A percentile compares a stretch with the other conserved stretches of the same genome.
Conservation (phyloP, 2,797 vertebrate species). For the Pagetopsis macropterus region DNA sequence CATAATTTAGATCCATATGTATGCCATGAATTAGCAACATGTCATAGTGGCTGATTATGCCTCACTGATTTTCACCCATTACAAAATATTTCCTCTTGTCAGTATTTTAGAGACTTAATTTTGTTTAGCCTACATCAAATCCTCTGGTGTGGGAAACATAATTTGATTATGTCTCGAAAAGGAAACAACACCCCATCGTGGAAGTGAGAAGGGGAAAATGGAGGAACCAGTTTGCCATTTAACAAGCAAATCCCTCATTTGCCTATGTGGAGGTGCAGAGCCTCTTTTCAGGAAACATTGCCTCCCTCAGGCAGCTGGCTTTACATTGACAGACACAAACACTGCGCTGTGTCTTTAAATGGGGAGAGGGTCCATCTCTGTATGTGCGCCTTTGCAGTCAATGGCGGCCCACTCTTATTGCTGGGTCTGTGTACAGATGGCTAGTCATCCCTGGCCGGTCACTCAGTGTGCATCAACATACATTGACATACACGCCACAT, state of each 20-base stretch:
- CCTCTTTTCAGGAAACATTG: constrained; percentile 47
- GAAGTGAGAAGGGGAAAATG: not conserved
- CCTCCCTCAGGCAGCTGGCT: constrained; percentile 35
- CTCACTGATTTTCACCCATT: not conserved
- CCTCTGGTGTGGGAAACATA: not conserved
- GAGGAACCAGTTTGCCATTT: constrained; percentile 33
- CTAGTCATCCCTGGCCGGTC: constrained; percentile 44
- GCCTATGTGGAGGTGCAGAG: constrained; percentile 7
- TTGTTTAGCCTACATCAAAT: not conserved
- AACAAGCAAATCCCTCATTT: constrained; percentile 17
- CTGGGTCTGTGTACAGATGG: constrained; percentile 49
- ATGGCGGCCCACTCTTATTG: constrained; percentile 77
- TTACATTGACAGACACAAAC: constrained; percentile 58
- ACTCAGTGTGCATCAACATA: constrained; percentile 27
- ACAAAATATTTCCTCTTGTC: not conserved
- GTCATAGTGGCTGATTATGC: not conserved
- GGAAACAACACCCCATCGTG: constrained; percentile 7
- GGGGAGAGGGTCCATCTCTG: constrained; percentile 67
- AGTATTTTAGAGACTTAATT: not conserved
- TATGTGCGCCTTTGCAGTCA: constrained; percentile 76
- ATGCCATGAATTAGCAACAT: too few relatives aligned
- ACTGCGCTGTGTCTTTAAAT: constrained; percentile 79
- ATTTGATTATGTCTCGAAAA: constrained; percentile 10
- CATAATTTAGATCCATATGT: not conserved
- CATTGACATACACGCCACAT: constrained; percentile 19